These are phyloP conservation scores for Drosophila chauvacae DNA, from an alignment of 1,140 invertebrate species.

Conservation along the genomic window DNA sequence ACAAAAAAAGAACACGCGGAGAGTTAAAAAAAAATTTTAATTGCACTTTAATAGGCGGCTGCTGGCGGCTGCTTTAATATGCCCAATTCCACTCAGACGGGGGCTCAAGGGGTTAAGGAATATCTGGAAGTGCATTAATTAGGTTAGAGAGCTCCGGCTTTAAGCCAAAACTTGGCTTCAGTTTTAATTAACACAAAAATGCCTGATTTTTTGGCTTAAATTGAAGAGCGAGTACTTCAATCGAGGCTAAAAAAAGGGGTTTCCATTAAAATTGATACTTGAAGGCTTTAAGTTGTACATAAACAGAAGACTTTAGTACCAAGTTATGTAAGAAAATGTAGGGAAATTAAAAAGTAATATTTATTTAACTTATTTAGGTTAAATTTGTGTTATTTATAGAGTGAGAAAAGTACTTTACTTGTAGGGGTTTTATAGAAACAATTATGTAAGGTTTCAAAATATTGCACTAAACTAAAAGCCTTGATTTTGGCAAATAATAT, in stretches of 20 bases:
- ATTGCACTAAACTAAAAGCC: too few relatives aligned
- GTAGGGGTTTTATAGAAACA: too few relatives aligned
- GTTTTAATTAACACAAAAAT: background rate
- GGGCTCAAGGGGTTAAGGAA: conserved; percentile 14
- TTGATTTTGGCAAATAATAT: background rate
- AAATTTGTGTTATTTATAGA: background rate
- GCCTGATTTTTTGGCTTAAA: conserved; percentile 14
- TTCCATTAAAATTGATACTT: background rate
- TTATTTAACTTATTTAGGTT: background rate
- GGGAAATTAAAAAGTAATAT: background rate
- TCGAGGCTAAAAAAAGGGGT: background rate
- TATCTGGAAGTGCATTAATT: conserved; percentile 48
- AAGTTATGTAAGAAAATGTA: background rate
- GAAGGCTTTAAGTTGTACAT: background rate
- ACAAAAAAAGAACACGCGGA: conserved; percentile 24
- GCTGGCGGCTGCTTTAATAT: conserved; percentile 66
- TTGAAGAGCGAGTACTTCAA: conserved; percentile 1
- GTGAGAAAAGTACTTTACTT: too few relatives aligned
- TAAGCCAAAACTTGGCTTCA: conserved; percentile 7
- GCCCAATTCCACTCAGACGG: conserved; percentile 32
- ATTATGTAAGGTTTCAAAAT: too few relatives aligned
- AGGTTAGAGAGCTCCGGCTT: conserved; percentile 31
- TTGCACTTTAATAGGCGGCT: conserved; percentile 73
- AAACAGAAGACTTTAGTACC: conserved; percentile 1
- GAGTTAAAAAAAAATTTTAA: conserved; percentile 63